Conservation (phyloP, 2,113 vertebrate genomes). For the Ibidorhyncha struthersii region DNA sequence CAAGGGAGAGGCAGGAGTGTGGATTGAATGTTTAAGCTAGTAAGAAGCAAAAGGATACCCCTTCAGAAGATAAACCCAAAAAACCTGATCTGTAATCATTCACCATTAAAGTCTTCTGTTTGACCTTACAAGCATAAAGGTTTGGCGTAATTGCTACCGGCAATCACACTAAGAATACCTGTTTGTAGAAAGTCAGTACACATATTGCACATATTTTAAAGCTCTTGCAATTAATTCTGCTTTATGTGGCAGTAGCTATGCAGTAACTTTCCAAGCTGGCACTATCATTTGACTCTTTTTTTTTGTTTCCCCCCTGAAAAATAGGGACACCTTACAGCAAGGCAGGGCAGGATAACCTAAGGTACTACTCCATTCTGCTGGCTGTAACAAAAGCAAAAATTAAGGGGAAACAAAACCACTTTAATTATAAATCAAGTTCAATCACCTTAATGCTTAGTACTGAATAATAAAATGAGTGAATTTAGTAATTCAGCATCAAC, state of each 20-base stretch:
- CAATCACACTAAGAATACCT: background rate
- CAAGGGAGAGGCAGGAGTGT: background rate
- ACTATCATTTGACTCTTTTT: background rate
- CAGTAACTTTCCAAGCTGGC: background rate
- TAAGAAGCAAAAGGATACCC: background rate
- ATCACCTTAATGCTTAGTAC: background rate
- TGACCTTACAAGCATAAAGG: background rate
- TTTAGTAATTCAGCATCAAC: background rate
- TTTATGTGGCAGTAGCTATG: background rate
- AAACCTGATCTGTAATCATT: background rate
- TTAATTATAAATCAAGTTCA: background rate
- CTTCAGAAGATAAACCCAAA: background rate
- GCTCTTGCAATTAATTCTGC: background rate
- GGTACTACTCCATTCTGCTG: background rate
- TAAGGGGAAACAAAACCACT: background rate
- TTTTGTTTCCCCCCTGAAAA: background rate
- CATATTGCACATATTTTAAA: background rate
- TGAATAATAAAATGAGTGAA: background rate
- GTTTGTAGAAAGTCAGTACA: background rate
- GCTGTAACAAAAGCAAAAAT: background rate
- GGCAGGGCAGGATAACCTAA: background rate
- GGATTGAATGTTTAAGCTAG: background rate
- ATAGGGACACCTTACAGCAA: background rate
- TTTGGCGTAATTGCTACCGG: accelerated
- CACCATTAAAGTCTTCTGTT: background rate